These are phyloP conservation scores for Arenicola marina DNA, from an alignment of 2,888 invertebrate genomes.

Conservation along the genomic window DNA sequence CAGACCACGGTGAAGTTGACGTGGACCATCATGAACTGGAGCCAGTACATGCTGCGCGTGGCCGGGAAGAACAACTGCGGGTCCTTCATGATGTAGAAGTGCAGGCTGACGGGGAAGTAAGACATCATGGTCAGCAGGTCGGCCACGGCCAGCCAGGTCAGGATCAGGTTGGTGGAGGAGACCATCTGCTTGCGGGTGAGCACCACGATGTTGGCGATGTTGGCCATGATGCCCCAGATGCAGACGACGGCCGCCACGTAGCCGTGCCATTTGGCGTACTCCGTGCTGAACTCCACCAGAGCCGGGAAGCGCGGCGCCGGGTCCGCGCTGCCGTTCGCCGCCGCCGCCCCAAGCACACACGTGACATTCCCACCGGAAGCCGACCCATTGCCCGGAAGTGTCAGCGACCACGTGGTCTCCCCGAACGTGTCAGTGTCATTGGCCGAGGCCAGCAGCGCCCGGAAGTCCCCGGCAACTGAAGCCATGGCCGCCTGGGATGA, in stretches of 20 bases:
- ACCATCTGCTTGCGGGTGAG: constrained; percentile 84
- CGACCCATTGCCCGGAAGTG: too few species aligned
- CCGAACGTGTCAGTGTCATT: too few species aligned
- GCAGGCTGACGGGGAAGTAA: constrained; percentile 87
- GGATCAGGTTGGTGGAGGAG: constrained; percentile 76
- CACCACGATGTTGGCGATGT: constrained; percentile 85
- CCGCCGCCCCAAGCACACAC: too few species aligned
- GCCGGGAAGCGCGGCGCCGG: too few species aligned
- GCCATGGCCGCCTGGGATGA: too few species aligned
- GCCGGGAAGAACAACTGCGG: constrained; percentile 35
- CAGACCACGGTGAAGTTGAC: constrained; percentile 85
- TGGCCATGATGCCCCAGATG: constrained; percentile 84
- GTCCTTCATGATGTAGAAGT: constrained; percentile 63
- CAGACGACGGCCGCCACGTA: constrained; percentile 83
- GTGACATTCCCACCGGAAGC: too few species aligned
- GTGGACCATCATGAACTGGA: constrained; percentile 69
- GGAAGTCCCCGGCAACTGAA: too few species aligned
- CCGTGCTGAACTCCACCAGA: too few species aligned
- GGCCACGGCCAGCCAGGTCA: constrained; percentile 83
- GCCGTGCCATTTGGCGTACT: constrained; percentile 79
- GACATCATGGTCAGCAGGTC: constrained; percentile 87
- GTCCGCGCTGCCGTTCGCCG: too few species aligned
- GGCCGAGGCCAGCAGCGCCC: too few species aligned
- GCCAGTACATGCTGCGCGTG: constrained; percentile 36
- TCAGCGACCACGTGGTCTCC: too few species aligned